Percentiles rank a stretch among this genome's conserved stretches.
These are phyloP conservation scores for Caracal caracal DNA, from an alignment of 2,113 vertebrate genomes.

Conservation along the genomic window DNA sequence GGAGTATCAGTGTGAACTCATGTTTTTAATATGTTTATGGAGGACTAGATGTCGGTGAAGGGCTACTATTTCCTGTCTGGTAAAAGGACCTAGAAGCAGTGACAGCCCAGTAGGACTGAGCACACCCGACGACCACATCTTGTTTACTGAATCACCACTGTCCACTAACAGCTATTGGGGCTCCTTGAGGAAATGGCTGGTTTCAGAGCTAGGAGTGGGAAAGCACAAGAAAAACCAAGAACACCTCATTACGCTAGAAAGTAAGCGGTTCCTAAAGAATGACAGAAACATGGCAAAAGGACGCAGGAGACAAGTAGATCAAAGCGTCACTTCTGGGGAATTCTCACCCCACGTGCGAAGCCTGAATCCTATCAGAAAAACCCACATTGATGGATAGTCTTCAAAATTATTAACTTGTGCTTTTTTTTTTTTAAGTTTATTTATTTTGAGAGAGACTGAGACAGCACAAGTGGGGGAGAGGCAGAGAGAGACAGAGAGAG, in stretches of 20 bases:
- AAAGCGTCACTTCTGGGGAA: background rate
- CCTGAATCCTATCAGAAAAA: background rate
- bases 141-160: background rate
- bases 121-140: fast-evolving
- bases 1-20: background rate
- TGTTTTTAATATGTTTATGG: background rate
- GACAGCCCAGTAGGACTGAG: background rate
- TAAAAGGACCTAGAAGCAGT: background rate
- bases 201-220: background rate
- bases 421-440: background rate
- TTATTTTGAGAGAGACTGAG: no score
- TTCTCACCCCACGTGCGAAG: background rate
- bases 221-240: no score
- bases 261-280: background rate
- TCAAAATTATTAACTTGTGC: background rate
- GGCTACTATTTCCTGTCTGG: background rate
- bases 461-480: no score
- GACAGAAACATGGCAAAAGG: background rate
- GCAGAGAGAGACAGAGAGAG: no score
- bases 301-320: background rate
- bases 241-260: background rate
- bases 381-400: background rate
- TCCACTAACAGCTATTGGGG: background rate
- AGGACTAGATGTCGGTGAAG: background rate
- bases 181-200: background rate